Base-by-base conservation (phyloP, 2,797 vertebrate species). In the Spizella passerina region DNA sequence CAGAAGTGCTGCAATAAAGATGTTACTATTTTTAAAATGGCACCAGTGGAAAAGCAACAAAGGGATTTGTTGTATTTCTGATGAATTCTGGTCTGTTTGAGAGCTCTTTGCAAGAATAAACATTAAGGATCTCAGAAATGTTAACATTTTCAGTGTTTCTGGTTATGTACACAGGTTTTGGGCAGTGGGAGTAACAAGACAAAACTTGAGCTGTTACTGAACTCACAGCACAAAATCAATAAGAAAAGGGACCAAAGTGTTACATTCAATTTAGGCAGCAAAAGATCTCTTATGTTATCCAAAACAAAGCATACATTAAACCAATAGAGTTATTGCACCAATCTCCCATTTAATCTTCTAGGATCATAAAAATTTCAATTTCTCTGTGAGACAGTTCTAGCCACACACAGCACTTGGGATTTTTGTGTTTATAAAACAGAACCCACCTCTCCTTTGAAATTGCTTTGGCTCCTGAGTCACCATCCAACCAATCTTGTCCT, bases 1-100 rank as follows among this genome's bases (percentile, higher is more conserved):
- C 43, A 52, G 27, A 95, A 87, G 41, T 32, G 47, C 20, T 65
- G 60, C 61, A 76, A 43, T 87, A 57, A 82, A 79, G 39, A 57
- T 47, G 82, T 81, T 94, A 5, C 72, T 94, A 55, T 95, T 93
- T 96, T 93, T 93, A 64, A 93, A 93, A 94, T 34, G 70, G 84
- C 71, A 82, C 83, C 79, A 82, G 82, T 47, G 38, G 39, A 82
- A 88, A 84, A 68, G 50, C 30, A 53, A 71, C 69, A 86, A 69
- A 8, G 16, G 34, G 27, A 9, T 77, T 52, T 89, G 50, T 84
- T 94, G 9, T 19, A 46, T 79, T 95, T 77, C 78, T 78, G 60
- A 34, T 76, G 39, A 46, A 75, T 92, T 89, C 76, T 66, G 43
- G 27, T 80, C 38, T 75, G 66, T 86, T 95, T 91, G 66, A 72